A percentile compares a stretch with the other conserved stretches of the same genome.
phyloP scores from a whole-genome alignment of 2,113 vertebrate species.

The Gobius niger region DNA sequence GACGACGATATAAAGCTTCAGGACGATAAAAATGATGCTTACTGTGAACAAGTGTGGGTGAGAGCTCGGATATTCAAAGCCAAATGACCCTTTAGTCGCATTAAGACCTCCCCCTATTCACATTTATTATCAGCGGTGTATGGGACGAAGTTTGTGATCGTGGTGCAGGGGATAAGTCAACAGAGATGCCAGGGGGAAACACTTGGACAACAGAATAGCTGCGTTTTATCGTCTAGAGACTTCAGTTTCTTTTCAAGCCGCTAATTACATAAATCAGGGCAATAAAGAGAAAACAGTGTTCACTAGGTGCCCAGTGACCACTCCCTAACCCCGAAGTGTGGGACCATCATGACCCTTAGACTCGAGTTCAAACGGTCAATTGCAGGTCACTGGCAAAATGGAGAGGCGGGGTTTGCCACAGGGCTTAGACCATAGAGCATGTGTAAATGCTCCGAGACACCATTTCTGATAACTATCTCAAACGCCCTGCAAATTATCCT shows the following conservation, averaged over 20 bases:
- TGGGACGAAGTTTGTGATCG: constrained; percentile 42
- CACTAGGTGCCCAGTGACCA: constrained; percentile 81
- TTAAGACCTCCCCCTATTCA: constrained; percentile 71
- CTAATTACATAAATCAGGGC: constrained; percentile 92
- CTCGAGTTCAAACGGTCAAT: constrained; percentile 94
- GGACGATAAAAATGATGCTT: constrained; percentile 55
- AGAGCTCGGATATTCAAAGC: constrained; percentile 26
- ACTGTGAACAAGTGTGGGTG: constrained; percentile 69
- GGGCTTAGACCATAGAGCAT: constrained; percentile 40
- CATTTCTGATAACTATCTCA: not conserved
- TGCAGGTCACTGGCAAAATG: constrained; percentile 82
- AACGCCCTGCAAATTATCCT: not conserved
- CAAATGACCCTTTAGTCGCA: constrained; percentile 82
- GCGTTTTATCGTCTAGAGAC: constrained; percentile 74
- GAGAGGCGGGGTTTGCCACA: constrained; percentile 44
- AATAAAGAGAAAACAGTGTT: constrained; percentile 82
- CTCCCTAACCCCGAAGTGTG: constrained; percentile 89
- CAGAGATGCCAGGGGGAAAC: constrained; percentile 56
- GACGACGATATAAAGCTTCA: not conserved
- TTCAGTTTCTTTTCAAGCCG: constrained; percentile 76
- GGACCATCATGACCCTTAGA: constrained; percentile 87
- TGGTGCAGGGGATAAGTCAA: constrained; percentile 51
- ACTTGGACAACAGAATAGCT: constrained; percentile 62
- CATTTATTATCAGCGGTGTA: constrained; percentile 86
- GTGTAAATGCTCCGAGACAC: constrained; percentile 31